Evolutionary conservation across 2,797 vertebrate species (phyloP), one percentile per base, ranked within the genome.

Genomic region (Synaphobranchus kaupii): DNA sequence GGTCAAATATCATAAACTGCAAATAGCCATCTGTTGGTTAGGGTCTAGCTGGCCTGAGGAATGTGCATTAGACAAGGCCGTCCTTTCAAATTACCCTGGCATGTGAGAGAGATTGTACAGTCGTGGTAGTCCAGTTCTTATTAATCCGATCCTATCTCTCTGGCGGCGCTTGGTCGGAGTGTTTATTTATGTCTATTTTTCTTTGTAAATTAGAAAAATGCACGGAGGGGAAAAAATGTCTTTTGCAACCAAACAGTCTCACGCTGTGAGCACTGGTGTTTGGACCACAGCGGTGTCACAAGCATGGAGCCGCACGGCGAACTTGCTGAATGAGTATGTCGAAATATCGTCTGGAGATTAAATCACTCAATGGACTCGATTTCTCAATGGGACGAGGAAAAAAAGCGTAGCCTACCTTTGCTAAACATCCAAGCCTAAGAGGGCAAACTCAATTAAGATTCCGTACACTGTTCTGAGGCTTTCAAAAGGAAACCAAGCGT

Each of bases 401-500:
- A 89, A 84, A 88, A 87, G 39, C 39, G 39, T 39, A 88, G 78
- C 84, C 60, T 20, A 50, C 58, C 47, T 48, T 48, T 81, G 73
- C 44, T 76, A 60, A 78, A n/a, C 44, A 87, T 84, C 39, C 84
- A 84, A 87, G 90, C 90, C 89, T 86, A 91, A 92, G 92, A 93
- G 91, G 94, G 95, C 94, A 92, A 94, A 88, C 89, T 93, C 93
- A 94, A 94, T 96, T 96, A 95, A 94, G 93, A 96, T 95, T 95
- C 94, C 89, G 93, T 90, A 90, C 89, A 91, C 91, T 89, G 91
- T 92, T 93, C 71, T 66, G 90, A 95, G 91, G 92, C 90, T 94
- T 94, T 91, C 92, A 88, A 90, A 92, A 93, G 85, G 92, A 95
- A 96, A 95, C 95, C 92, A 93, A 93, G 94, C 94, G 94, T 94